Base-by-base conservation (phyloP, 1,140 invertebrate species). In the Sitobion miscanthi region DNA sequence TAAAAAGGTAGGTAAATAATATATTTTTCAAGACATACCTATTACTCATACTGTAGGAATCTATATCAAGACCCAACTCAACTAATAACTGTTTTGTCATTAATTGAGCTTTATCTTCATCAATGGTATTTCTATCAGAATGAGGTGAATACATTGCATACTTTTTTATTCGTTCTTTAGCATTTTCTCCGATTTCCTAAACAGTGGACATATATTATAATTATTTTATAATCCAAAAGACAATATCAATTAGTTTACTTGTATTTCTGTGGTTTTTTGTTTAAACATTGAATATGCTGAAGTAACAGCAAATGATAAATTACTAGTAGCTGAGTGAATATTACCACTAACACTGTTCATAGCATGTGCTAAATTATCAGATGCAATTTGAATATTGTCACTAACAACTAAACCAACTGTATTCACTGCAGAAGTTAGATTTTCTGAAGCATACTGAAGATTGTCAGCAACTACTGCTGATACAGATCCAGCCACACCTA, bases 191-290 rank as follows among this genome's bases (percentile, higher is more conserved):
- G 6, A 95, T 90, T 91, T 94, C 94, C 94, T 94, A 94, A 82
- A 94, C 38, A 90, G 94, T 94, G 62, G 86, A 69, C 7, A 90
- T 30, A 42, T 25, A 42, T n/a, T 45, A 82, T 83, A 86, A 30
- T 47, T 47, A 86, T 85, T 23, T 45, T 20, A 47, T 5, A 47
- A 86, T n/a, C 3, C 7, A 47, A 47, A 17, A 47, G 45, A 85
- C 47, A 21, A 91, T 69, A 21, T 45, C 0, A 69, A 45, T 23
- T 49, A 49, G 35, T 77, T 93, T 94, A 94, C 96, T 94, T 96
- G 96, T 87, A 96, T 95, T 93, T 96, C 95, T n/a, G 96, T 95
- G 9, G 96, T 96, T 91, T 95, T 96, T 94, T 96, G 96, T 4
- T 95, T 94, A 91, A 96, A 94, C 9, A 95, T 95, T 2, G 96